phyloP scores from a whole-genome alignment of 2,797 vertebrate species.

The Poliocrania exsul region DNA sequence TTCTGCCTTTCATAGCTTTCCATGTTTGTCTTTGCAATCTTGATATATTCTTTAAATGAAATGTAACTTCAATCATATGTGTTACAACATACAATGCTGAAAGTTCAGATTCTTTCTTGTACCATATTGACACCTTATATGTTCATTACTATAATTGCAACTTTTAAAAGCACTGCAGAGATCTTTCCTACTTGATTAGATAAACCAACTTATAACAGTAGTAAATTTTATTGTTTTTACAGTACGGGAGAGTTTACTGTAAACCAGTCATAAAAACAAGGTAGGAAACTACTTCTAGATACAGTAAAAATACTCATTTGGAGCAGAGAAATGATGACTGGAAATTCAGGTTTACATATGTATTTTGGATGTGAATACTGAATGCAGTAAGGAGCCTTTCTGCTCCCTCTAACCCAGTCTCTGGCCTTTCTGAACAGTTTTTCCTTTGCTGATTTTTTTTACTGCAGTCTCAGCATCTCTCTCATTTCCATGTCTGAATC shows the following conservation, averaged over 20 bases:
- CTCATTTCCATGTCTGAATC: not conserved
- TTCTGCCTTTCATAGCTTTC: not conserved
- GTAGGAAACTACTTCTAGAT: not conserved
- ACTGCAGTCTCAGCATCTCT: not conserved
- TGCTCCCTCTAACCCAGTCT: not conserved
- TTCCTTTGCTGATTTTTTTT: not conserved
- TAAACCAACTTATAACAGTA: not conserved
- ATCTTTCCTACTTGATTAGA: not conserved
- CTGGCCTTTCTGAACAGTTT: not conserved
- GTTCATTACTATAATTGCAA: not conserved
- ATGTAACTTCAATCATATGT: not conserved
- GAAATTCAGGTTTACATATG: not conserved
- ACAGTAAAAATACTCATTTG: not conserved
- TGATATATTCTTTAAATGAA: not conserved
- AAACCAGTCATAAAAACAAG: not conserved
- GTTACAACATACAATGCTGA: not conserved
- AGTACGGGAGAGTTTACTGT: not conserved
- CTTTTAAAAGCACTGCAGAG: not conserved
- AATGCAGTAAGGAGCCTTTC: not conserved
- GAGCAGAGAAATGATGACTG: not conserved
- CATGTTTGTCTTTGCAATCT: not conserved
- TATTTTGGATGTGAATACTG: not conserved
- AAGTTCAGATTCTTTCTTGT: not conserved
- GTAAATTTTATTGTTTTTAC: not conserved
- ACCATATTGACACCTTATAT: not conserved